phyloP scores from a whole-genome alignment of 2,888 invertebrate species.

The Strigamia crassipes region DNA sequence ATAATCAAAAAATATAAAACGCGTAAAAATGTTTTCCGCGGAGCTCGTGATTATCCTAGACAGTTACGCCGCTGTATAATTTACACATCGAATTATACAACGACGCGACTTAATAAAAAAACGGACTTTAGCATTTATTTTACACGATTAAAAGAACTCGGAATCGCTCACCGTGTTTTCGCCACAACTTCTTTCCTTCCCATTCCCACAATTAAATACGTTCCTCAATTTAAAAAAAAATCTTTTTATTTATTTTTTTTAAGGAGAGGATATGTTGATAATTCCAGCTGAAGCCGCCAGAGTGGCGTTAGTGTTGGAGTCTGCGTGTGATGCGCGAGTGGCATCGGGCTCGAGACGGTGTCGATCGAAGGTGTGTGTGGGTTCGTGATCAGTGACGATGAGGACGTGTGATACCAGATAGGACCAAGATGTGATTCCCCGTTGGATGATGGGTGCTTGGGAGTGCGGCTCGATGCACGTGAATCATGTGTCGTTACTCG shows the following conservation, averaged over 20 bases:
- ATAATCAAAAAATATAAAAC: too few relatives aligned
- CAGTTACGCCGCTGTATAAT: too few relatives aligned
- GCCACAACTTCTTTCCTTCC: not conserved
- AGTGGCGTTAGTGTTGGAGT: not conserved
- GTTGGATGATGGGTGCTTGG: conserved; percentile 12
- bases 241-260: not conserved
- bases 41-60: too few relatives aligned
- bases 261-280: not conserved
- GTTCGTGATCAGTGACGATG: not conserved
- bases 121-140: too few relatives aligned
- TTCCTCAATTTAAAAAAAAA: too few relatives aligned
- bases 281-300: not conserved
- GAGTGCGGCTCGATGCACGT: conserved; percentile 9
- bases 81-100: too few relatives aligned
- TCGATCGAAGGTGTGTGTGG: not conserved
- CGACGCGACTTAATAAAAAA: too few relatives aligned
- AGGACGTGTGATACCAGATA: not conserved
- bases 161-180: too few relatives aligned
- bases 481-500: not conserved
- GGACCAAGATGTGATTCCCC: conserved; percentile 2
- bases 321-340: not conserved
- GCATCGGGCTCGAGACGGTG: not conserved
- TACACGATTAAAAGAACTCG: too few relatives aligned
- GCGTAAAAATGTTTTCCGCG: too few relatives aligned
- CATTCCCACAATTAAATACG: not conserved